Evolutionary conservation across 2,113 vertebrate genomes (phyloP).

Genomic region (Pitta sordida): DNA sequence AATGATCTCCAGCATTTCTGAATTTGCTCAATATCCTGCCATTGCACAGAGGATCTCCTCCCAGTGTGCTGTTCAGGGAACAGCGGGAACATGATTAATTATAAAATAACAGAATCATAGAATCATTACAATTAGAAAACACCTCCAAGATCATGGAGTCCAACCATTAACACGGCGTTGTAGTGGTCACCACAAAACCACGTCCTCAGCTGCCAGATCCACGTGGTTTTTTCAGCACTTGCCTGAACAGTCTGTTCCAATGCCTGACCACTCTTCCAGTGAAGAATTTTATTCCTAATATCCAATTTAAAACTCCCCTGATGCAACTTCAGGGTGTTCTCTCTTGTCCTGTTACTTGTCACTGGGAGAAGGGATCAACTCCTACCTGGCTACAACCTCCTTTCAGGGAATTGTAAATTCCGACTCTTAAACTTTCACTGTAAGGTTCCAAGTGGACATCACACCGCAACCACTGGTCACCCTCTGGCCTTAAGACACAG

Average conservation of each 20-base stretch:
- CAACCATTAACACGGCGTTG: background rate
- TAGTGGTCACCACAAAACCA: no score
- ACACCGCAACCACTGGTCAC: background rate
- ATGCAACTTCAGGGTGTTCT: background rate
- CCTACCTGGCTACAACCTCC: background rate
- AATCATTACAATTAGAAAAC: background rate
- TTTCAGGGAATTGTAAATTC: background rate
- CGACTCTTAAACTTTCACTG: background rate
- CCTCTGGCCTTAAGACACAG: background rate
- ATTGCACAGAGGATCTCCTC: background rate
- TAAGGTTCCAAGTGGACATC: background rate
- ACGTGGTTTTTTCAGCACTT: background rate
- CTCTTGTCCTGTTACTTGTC: background rate
- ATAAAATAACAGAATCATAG: background rate
- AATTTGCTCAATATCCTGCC: background rate
- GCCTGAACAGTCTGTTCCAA: background rate
- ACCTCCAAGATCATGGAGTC: background rate
- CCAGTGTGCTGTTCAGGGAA: background rate
- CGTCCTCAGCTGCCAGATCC: background rate
- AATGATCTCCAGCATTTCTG: background rate
- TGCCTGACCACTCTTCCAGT: background rate
- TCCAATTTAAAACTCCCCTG: background rate
- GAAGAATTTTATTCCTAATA: background rate
- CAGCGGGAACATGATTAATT: background rate
- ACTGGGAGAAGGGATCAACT: fast-evolving